Conservation (phyloP, 2,888 invertebrate species). For the Rhaphigaster nebulosa region DNA sequence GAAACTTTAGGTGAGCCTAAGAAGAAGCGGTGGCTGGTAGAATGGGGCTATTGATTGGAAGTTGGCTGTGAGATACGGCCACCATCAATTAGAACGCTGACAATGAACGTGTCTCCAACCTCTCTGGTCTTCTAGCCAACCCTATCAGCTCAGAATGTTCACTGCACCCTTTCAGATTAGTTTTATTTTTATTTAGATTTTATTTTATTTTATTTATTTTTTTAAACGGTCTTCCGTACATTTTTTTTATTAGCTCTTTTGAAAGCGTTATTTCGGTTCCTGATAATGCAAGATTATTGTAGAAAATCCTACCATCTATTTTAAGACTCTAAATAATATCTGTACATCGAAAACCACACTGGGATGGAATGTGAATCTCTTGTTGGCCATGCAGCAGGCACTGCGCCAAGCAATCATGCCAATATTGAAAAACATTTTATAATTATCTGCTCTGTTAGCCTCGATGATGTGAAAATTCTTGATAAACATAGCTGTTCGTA, state of each 20-base stretch:
- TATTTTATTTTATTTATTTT: not conserved
- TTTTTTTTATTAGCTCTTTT: too few relatives aligned
- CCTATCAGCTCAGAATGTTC: not conserved
- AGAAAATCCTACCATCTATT: not conserved
- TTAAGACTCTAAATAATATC: too few relatives aligned
- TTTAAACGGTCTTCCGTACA: not conserved
- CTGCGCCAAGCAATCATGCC: not conserved
- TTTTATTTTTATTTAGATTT: not conserved
- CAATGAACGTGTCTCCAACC: not conserved
- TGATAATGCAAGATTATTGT: not conserved
- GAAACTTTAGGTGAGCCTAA: not conserved
- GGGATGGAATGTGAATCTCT: not conserved
- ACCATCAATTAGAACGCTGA: not conserved
- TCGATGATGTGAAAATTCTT: not conserved
- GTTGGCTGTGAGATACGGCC: not conserved
- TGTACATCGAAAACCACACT: not conserved
- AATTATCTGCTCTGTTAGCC: not conserved
- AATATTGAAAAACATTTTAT: conserved; percentile 29
- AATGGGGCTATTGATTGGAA: not conserved
- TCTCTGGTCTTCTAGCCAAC: not conserved
- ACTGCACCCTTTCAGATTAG: not conserved
- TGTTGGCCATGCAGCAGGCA: not conserved
- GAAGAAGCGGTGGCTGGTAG: not conserved
- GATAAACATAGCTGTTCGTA: not conserved
- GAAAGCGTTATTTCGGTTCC: not conserved